Base-by-base conservation (phyloP, 2,888 invertebrate species). In the Phaonia tiefii region DNA sequence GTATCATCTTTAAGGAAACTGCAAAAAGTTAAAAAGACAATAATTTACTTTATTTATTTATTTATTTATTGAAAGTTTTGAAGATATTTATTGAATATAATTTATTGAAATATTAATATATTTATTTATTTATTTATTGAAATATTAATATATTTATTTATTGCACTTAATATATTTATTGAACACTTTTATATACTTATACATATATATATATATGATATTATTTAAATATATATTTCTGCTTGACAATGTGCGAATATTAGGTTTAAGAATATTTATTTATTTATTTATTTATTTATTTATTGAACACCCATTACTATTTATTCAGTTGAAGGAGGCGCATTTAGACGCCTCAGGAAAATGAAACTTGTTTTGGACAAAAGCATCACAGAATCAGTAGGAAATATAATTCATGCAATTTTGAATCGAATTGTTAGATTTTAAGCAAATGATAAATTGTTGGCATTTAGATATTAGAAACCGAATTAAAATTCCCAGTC, bases 1-100 rank as follows among this genome's bases (percentile, higher is more conserved):
- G 17, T 98, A 98, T 91, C 95, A 94, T 89, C 93, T 97, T n/a
- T n/a, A n/a, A n/a, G 90, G 97, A 94, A 86, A 80, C 31, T 20
- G 49, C n/a, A 31, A 31, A 44, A 26, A 31, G 17, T 17, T 7
- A n/a, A 17, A 15, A 4, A 63, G 13, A 25, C 11, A 44, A n/a
- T n/a, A n/a, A n/a, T n/a, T 15, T 22, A 11, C 3, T 31, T 5
- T 31, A 85, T 83, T 85, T 86, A 86, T 86, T 71, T 39, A 71
- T 56, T 60, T 49, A 75, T 72, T 71, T 51, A 83, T 85, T 73
- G 4, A 85, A 83, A 51, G n/a, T n/a, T 63, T 83, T 85, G 76
- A 67, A 85, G 85, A 84, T 88, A 86, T 87, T 83, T 54, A 72
- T 76, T 79, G n/a, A n/a, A n/a, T n/a, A n/a, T n/a, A n/a, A n/a